A percentile compares a stretch with the other conserved stretches of the same genome.
These are phyloP conservation scores for Upupa epops DNA, from an alignment of 2,113 vertebrate genomes.

Conservation along the genomic window DNA sequence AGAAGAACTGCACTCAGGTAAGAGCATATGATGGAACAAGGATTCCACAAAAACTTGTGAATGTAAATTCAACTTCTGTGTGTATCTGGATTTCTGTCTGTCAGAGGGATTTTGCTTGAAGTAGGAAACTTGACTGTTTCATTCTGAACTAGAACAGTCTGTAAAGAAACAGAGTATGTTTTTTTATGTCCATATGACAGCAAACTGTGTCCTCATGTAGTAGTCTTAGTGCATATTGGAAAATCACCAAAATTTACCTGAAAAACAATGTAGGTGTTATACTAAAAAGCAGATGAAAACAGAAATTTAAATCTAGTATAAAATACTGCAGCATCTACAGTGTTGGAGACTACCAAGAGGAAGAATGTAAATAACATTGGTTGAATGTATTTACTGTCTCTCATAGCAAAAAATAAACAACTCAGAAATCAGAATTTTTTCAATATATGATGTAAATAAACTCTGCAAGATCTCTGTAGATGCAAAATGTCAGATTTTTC, in stretches of 20 bases:
- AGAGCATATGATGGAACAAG: background rate
- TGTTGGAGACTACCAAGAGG: accelerated
- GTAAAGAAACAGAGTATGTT: background rate
- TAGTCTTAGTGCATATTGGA: background rate
- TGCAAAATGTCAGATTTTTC: background rate
- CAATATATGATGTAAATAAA: background rate
- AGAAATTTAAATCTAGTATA: background rate
- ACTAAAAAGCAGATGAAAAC: background rate
- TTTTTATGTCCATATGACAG: background rate
- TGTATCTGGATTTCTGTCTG: background rate
- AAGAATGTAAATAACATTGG: background rate
- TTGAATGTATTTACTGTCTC: background rate
- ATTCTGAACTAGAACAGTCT: background rate
- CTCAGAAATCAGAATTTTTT: background rate
- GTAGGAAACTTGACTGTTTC: background rate
- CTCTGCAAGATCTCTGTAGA: background rate
- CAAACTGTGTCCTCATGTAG: background rate
- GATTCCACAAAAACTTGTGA: too few species aligned
- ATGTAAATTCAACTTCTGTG: background rate
- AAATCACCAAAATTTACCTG: background rate
- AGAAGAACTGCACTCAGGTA: background rate
- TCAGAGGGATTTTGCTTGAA: background rate
- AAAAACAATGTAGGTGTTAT: background rate
- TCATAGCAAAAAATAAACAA: background rate
- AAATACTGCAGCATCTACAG: background rate